These are phyloP conservation scores for Anthonomus grandis DNA, from an alignment of 1,140 invertebrate genomes.

Conservation along the genomic window DNA sequence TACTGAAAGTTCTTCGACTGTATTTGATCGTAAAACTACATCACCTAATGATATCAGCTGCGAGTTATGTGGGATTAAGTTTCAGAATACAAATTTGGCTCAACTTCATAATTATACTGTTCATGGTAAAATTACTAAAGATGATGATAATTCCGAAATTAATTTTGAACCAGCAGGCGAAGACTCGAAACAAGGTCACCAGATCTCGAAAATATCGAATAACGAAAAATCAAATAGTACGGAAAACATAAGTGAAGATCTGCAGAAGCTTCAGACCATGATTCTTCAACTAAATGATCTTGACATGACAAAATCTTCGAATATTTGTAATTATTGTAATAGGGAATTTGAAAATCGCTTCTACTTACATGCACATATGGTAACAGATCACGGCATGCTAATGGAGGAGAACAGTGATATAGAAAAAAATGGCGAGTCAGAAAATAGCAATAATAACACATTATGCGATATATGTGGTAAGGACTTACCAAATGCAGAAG, in stretches of 20 bases:
- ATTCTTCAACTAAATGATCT: conserved; percentile 82
- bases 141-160: conserved; percentile 14
- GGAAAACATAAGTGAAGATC: conserved; percentile 69
- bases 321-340: conserved; percentile 58
- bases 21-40: conserved; percentile 41
- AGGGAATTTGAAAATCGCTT: conserved; percentile 60
- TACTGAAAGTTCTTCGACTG: conserved; percentile 47
- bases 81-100: conserved; percentile 50
- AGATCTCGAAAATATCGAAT: conserved; percentile 26
- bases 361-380: conserved; percentile 58
- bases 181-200: conserved; percentile 44
- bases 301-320: conserved; percentile 58
- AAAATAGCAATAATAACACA: conserved; percentile 43
- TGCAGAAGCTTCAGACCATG: conserved; percentile 88
- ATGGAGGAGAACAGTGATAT: conserved; percentile 38
- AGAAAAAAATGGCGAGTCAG: conserved; percentile 41
- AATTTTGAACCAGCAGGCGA: conserved; percentile 35
- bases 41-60: conserved; percentile 49
- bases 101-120: conserved; percentile 50
- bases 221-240: conserved; percentile 38
- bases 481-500: conserved; percentile 54
- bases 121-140: conserved; percentile 40
- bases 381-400: conserved; percentile 57
- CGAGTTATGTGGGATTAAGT: conserved; percentile 46
- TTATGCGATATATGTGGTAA: conserved; percentile 58